Evolutionary conservation across 2,888 invertebrate genomes (phyloP).

Genomic region (Lagria hirta): DNA sequence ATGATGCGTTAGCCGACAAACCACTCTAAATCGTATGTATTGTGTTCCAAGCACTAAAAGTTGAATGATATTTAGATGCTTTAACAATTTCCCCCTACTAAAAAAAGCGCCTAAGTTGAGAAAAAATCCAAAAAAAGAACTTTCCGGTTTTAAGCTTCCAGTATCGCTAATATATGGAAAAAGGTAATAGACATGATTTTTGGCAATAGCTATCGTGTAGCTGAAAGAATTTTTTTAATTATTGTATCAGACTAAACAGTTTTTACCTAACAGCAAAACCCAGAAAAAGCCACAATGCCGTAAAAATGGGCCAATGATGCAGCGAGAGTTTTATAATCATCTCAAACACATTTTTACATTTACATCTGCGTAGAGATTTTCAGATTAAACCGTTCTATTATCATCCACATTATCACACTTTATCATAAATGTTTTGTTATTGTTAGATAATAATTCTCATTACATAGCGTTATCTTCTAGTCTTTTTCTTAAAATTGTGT

Average conservation of each 20-base stretch:
- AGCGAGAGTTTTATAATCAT: too few relatives aligned
- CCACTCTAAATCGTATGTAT: conserved; percentile 35
- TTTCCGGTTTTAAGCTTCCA: conserved; percentile 73
- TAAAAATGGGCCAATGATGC: conserved; percentile 18
- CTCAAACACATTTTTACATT: too few relatives aligned
- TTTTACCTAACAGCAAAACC: conserved; percentile 15
- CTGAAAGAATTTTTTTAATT: conserved; percentile 54
- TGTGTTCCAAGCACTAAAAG: conserved; percentile 26
- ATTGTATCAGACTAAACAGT: neutral
- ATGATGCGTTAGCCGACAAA: conserved; percentile 28
- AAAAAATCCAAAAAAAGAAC: conserved; percentile 76
- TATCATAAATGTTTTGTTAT: too few relatives aligned
- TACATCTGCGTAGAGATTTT: too few relatives aligned
- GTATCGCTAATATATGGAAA: conserved; percentile 77
- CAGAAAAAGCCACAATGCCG: conserved; percentile 10
- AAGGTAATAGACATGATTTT: conserved; percentile 66
- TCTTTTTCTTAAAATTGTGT: too few relatives aligned
- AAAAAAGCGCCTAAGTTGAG: conserved; percentile 69
- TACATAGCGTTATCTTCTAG: too few relatives aligned
- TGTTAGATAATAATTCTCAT: too few relatives aligned
- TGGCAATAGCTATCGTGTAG: conserved; percentile 64
- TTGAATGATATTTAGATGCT: neutral
- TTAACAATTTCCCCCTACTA: conserved; percentile 40
- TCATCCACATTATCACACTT: too few relatives aligned
- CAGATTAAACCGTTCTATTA: too few relatives aligned